Evolutionary conservation across 2,888 invertebrate species (phyloP).

Genomic region (Nebria brevicollis): DNA sequence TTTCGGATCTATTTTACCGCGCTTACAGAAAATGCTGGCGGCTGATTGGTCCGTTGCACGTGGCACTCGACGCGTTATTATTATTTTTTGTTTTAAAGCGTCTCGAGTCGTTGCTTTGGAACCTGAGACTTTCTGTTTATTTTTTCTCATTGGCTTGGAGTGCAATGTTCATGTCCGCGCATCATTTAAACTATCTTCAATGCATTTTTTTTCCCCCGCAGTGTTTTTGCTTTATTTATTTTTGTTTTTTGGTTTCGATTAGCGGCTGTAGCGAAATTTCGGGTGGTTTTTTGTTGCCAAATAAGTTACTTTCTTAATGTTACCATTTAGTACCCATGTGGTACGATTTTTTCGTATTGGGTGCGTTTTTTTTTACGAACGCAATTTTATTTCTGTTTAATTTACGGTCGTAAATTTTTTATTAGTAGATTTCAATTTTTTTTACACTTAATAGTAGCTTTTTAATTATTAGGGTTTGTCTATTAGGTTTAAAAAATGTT

Average conservation of each 20-base stretch:
- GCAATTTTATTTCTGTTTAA: not conserved
- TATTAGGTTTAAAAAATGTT: no score
- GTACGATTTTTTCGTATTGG: not conserved
- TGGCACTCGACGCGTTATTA: constrained; percentile 28
- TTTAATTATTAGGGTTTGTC: not conserved
- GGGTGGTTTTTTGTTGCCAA: not conserved
- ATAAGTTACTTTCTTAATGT: not conserved
- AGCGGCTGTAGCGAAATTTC: not conserved
- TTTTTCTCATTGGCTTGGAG: not conserved
- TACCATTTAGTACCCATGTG: not conserved
- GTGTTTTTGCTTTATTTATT: not conserved
- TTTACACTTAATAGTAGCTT: not conserved
- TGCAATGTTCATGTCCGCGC: not conserved
- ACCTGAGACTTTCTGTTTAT: constrained; percentile 18
- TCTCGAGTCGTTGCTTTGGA: constrained; percentile 12
- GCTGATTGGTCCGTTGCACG: constrained; percentile 37
- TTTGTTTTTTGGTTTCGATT: not conserved
- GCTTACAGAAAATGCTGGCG: constrained; percentile 15
- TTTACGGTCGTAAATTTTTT: not conserved
- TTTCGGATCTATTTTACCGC: constrained; percentile 2
- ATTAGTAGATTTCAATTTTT: not conserved
- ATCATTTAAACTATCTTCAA: not conserved
- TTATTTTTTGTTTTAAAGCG: constrained; percentile 9
- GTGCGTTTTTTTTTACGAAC: not conserved
- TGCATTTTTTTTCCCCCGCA: not conserved